Evolutionary conservation across 2,888 invertebrate species (phyloP).

Genomic region (Mimachlamys varia): DNA sequence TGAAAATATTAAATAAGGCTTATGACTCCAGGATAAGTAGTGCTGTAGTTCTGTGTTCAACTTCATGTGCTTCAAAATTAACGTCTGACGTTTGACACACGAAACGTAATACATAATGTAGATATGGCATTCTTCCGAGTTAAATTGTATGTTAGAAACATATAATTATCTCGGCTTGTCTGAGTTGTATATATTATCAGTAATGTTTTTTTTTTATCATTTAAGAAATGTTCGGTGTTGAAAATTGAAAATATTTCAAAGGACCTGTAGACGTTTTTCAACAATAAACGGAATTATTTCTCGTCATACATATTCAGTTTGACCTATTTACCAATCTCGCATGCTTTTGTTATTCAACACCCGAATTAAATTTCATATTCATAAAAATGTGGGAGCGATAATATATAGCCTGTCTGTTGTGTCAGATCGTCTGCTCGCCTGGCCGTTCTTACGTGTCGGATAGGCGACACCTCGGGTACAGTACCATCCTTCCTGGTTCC

Average conservation of each 20-base stretch:
- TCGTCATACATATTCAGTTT: background rate
- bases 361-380: slow-evolving; percentile 7
- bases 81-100: no score
- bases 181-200: background rate
- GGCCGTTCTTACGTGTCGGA: background rate
- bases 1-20: no score
- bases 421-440: background rate
- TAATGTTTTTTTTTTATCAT: background rate
- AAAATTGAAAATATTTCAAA: background rate
- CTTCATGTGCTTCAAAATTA: no score
- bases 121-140: background rate
- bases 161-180: background rate
- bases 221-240: background rate
- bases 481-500: slow-evolving; percentile 4
- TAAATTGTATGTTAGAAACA: background rate
- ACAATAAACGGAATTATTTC: background rate
- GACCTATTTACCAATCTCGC: background rate
- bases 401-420: background rate
- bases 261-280: background rate
- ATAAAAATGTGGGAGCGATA: background rate
- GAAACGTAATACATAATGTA: background rate
- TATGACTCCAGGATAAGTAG: no score
- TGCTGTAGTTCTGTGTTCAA: no score
- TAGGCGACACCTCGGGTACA: background rate
- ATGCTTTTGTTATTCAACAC: slow-evolving; percentile 7